A percentile compares a stretch with the other conserved stretches of the same genome.
phyloP scores from a whole-genome alignment of 2,888 invertebrate genomes.

The Pseudococcus viburni region DNA sequence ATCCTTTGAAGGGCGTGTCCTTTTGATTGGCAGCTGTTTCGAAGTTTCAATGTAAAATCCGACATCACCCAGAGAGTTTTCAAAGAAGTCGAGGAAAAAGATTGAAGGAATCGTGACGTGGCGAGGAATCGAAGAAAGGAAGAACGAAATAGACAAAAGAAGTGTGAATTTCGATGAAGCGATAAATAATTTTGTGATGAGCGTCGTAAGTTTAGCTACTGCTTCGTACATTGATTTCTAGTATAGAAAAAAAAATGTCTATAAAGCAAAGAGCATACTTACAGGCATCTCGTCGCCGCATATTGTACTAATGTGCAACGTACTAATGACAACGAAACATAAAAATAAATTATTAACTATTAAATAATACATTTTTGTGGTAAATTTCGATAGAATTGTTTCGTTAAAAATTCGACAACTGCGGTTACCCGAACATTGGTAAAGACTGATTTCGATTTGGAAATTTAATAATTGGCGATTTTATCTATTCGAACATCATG shows the following conservation, averaged over 20 bases:
- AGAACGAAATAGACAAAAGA: background rate
- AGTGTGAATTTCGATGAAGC: conserved; percentile 11
- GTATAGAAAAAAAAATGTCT: background rate
- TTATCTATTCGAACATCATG: background rate
- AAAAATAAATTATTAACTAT: conserved; percentile 17
- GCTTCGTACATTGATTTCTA: background rate
- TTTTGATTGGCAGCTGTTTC: background rate
- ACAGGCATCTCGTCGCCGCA: background rate
- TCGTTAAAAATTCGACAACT: background rate
- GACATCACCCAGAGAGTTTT: background rate
- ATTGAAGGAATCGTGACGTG: background rate
- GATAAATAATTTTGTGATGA: conserved; percentile 49
- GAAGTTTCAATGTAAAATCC: background rate
- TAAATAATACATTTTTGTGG: conserved; percentile 39
- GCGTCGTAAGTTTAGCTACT: conserved; percentile 52
- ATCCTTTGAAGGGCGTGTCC: background rate
- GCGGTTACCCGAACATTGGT: conserved; percentile 16
- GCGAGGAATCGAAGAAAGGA: background rate
- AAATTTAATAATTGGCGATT: background rate
- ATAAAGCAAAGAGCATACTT: background rate
- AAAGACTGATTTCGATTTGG: background rate
- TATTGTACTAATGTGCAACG: conserved; percentile 19
- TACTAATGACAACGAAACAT: conserved; percentile 10
- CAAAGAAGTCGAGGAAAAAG: background rate
- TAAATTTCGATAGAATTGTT: background rate